These are phyloP conservation scores for Theonella swinhoei DNA, from an alignment of 37 sponge, comb jelly and placozoan species.

Conservation along the genomic window DNA sequence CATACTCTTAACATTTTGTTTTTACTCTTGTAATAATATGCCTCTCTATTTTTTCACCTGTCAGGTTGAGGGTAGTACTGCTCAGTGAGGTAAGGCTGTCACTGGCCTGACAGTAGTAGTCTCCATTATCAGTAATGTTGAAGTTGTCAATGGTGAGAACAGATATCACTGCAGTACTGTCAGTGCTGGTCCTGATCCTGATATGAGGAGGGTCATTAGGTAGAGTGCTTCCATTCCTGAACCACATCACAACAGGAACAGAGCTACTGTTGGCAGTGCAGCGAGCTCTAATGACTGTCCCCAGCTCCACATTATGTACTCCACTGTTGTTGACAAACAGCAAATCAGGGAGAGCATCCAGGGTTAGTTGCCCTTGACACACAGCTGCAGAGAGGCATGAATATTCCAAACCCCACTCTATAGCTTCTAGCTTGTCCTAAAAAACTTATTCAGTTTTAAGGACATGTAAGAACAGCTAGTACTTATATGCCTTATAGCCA, in stretches of 20 bases:
- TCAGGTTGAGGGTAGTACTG: background rate
- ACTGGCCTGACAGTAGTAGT: conserved; percentile 20
- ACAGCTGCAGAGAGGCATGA: conserved; percentile 14
- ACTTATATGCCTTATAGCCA: too few species aligned
- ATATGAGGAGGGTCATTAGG: conserved; percentile 37
- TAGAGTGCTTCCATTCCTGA: conserved; percentile 3
- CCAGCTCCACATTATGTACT: conserved; percentile 8
- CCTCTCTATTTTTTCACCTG: conserved; percentile 27
- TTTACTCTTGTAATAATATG: too few species aligned
- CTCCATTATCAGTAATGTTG: conserved; percentile 10
- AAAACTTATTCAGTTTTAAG: too few species aligned
- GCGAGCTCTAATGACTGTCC: conserved; percentile 38
- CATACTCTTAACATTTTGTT: too few species aligned
- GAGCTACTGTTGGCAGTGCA: conserved; percentile 25
- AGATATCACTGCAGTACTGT: background rate
- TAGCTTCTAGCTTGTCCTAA: too few species aligned
- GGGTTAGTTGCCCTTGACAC: background rate
- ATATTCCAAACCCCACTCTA: too few species aligned
- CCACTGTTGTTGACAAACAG: background rate
- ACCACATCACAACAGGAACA: conserved; percentile 27
- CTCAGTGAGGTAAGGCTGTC: background rate
- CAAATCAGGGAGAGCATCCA: conserved; percentile 12
- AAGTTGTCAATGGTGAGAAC: conserved; percentile 29
- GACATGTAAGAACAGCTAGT: too few species aligned
- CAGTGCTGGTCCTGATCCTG: conserved; percentile 11